Base-by-base conservation (phyloP, 2,888 invertebrate genomes). In the Ligdia adustata region DNA sequence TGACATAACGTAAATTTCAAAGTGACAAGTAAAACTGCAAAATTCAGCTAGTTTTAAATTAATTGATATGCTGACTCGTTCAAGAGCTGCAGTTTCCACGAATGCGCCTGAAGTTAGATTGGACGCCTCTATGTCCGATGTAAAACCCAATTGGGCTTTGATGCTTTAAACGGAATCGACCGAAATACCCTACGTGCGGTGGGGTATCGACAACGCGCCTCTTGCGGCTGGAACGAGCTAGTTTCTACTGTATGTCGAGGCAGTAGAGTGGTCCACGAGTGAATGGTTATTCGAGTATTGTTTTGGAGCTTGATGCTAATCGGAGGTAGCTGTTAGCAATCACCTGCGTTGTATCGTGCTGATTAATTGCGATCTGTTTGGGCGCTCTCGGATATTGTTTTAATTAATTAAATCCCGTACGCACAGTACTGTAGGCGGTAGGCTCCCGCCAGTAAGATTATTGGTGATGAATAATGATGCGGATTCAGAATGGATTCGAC, bases 101-200 rank as follows among this genome's bases (percentile, higher is more conserved):
- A 52, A 51, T 43, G 44, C 58, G 68, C 67, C 69, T 75, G 70
- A 74, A 82, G 79, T 82, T 82, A 79, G 81, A 83, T 84, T 82
- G 84, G 76, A 77, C 77, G 75, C 73, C 70, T 65, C 69, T 66
- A 69, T 72, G 79, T 80, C 77, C 74, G 73, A 82, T 84, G 83
- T 83, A 81, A 84, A 83, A 82, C 81, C 79, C 79, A 82, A 84
- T 85, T 82, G 81, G 76, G 77, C 82, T 83, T 81, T 81, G 82
- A 83, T 81, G 82, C 78, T 82, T 78, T 79, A 83, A 85, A 75
- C 79, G 78, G 76, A 63, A 69, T 76, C 74, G 67, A 68, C 76
- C 73, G 72, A 75, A 82, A 84, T 79, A 82, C 73, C 74, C 73
- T 68, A 69, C 68, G 67, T 66, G 66, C 57, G 66, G 64, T 35